Percentiles rank a stretch among this genome's conserved stretches.
Evolutionary conservation across 2,888 invertebrate genomes (phyloP).

Genomic region (Holacanthella duospinosa): DNA sequence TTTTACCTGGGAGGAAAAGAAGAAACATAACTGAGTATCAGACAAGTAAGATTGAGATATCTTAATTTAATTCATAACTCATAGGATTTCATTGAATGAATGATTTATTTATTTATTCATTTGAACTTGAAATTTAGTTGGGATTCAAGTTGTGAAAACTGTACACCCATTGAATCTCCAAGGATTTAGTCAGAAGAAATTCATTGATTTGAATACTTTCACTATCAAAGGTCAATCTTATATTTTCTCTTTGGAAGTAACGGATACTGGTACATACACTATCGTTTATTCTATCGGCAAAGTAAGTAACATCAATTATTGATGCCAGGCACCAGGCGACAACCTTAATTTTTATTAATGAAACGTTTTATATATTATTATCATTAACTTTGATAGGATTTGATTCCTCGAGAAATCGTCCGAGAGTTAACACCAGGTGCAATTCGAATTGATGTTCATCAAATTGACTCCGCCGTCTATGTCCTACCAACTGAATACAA

Average conservation of each 20-base stretch:
- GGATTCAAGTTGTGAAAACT: background rate
- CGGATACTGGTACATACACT: background rate
- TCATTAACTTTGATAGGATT: slow-evolving; percentile 15
- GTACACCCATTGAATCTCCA: background rate
- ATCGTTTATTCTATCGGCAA: background rate
- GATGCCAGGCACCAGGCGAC: too few relatives aligned
- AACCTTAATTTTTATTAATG: background rate
- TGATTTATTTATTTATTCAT: too few relatives aligned
- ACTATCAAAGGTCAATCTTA: background rate
- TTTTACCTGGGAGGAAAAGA: slow-evolving; percentile 4
- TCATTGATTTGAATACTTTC: background rate
- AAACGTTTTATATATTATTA: background rate
- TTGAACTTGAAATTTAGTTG: slow-evolving; percentile 2
- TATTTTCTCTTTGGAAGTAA: background rate
- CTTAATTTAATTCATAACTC: too few relatives aligned
- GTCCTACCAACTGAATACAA: slow-evolving; percentile 22
- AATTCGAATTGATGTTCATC: slow-evolving; percentile 16
- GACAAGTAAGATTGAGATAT: background rate
- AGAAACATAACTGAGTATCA: slow-evolving; percentile 3
- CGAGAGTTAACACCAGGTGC: slow-evolving; percentile 17
- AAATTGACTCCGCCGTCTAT: slow-evolving; percentile 18
- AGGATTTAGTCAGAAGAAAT: background rate
- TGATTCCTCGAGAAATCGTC: slow-evolving; percentile 13
- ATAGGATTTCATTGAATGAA: too few relatives aligned
- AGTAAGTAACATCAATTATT: background rate